These are phyloP conservation scores for Poeciliopsis prolifica DNA, from an alignment of 2,113 vertebrate species.

Conservation along the genomic window DNA sequence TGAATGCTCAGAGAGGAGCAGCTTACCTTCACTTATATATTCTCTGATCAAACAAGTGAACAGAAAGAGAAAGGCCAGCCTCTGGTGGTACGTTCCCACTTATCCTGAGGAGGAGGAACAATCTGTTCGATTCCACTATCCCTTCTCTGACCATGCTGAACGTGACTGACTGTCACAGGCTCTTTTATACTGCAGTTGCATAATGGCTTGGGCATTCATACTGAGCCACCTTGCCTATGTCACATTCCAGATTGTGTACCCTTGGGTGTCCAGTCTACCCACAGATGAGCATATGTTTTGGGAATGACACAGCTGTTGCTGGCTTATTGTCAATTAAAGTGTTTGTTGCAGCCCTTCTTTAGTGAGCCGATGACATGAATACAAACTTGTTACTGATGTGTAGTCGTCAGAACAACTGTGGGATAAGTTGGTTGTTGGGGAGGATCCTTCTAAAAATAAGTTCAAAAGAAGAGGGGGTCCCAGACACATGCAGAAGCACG, in stretches of 20 bases:
- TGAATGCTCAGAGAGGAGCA: neutral
- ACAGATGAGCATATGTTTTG: slow-evolving; percentile 39
- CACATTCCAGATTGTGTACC: slow-evolving; percentile 44
- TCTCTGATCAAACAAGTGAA: slow-evolving; percentile 8
- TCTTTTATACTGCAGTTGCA: slow-evolving; percentile 66
- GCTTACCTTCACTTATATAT: slow-evolving; percentile 41
- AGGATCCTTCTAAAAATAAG: slow-evolving; percentile 72
- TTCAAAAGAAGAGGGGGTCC: slow-evolving; percentile 42
- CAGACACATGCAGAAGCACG: slow-evolving; percentile 63
- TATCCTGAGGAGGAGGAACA: slow-evolving; percentile 1
- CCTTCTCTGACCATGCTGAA: slow-evolving; percentile 7
- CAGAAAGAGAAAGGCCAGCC: slow-evolving; percentile 1
- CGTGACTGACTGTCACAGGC: slow-evolving; percentile 12
- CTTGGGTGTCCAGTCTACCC: slow-evolving; percentile 41
- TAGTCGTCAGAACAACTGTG: slow-evolving; percentile 6
- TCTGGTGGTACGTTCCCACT: slow-evolving; percentile 6
- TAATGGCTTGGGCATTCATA: slow-evolving; percentile 64
- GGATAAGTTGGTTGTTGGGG: slow-evolving; percentile 40
- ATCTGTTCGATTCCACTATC: neutral
- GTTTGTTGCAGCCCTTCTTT: slow-evolving; percentile 17
- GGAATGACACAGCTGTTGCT: slow-evolving; percentile 62
- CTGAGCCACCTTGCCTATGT: slow-evolving; percentile 65
- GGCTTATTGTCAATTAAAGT: slow-evolving; percentile 44
- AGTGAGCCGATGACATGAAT: neutral
- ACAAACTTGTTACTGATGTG: neutral